Base-by-base conservation (phyloP, 2,797 vertebrate species). In the Ctenopoma kingsleyae region DNA sequence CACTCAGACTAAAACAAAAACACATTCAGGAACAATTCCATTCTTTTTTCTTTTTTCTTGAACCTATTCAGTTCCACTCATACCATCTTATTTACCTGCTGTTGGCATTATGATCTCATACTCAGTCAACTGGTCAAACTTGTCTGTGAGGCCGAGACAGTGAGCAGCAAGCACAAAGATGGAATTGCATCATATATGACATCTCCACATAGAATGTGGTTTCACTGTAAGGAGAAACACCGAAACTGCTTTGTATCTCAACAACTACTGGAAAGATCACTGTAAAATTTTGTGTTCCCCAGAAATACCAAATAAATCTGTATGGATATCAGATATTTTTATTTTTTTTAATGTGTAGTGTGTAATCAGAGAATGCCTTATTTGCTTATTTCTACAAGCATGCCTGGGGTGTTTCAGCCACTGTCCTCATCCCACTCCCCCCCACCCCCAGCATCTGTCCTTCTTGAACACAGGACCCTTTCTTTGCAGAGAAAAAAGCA, bases 381-480 rank as follows among this genome's bases (percentile, higher is more conserved):
- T n/a, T n/a, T 43, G 20, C 65, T 77, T 60, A 57, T 83, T 76
- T 82, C 80, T 53, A 43, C 64, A 49, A 79, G 82, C 62, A 52
- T 77, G 82, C 58, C 52, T 32, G 51, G 75, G 57, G 59, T 58
- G 59, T 69, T 84, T 76, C 73, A 83, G 81, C 80, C 80, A 83
- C 74, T 74, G 73, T 83, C 77, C 74, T 76, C 67, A 38, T 80
- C 83, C 79, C 85, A 70, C 55, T 67, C 76, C 38, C 59, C 69
- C 73, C 81, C 71, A 75, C 71, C 82, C 65, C 80, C 76, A 77
- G 80, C 85, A 60, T 88, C 82, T 84, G 82, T 83, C 77, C 87
- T 69, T 60, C 57, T 59, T 49, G 55, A 86, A 91, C 90, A 93
- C 86, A 87, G 71, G 69, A 80, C 62, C 81, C 91, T 90, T 92